Conservation (phyloP, 2,797 vertebrate genomes). For the Balearica regulorum region DNA sequence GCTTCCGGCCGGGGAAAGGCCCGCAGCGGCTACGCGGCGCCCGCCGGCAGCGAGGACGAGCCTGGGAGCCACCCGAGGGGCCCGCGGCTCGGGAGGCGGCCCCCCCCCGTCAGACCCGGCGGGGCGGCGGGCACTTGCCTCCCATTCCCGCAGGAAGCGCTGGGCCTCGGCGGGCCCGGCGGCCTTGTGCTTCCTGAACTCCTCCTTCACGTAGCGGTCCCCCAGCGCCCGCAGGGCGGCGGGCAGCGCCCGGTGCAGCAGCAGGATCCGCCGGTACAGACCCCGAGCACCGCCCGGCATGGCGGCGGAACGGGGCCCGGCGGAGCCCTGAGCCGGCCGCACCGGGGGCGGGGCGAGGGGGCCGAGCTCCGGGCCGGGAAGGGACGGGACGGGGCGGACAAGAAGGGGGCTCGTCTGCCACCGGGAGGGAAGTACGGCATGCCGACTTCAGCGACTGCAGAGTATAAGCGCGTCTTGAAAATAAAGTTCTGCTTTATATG, state of each 20-base stretch:
- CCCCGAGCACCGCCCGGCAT: neutral
- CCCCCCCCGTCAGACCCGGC: neutral
- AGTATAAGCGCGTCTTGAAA: fast-evolving
- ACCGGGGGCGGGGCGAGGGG: neutral
- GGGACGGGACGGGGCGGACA: too few relatives aligned
- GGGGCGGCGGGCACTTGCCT: constrained; percentile 77
- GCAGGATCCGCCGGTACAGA: neutral
- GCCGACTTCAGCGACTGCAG: fast-evolving
- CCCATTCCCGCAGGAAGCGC: constrained; percentile 87
- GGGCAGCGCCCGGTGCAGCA: constrained; percentile 74
- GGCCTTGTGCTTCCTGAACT: constrained; percentile 83
- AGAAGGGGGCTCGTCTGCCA: too few relatives aligned
- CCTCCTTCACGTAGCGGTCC: constrained; percentile 84
- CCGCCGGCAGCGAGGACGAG: neutral
- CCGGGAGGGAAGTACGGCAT: fast-evolving
- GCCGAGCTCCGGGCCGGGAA: neutral
- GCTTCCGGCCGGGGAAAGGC: neutral
- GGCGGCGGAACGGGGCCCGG: neutral
- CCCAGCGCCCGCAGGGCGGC: constrained; percentile 70
- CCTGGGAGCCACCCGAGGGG: neutral
- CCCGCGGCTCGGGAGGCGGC: neutral
- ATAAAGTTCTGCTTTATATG: fast-evolving
- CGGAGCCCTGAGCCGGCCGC: neutral
- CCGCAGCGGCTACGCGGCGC: neutral
- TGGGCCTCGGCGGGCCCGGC: constrained; percentile 71